Evolutionary conservation across 2,797 vertebrate genomes (phyloP).

Genomic region (Gobio occitaniae): DNA sequence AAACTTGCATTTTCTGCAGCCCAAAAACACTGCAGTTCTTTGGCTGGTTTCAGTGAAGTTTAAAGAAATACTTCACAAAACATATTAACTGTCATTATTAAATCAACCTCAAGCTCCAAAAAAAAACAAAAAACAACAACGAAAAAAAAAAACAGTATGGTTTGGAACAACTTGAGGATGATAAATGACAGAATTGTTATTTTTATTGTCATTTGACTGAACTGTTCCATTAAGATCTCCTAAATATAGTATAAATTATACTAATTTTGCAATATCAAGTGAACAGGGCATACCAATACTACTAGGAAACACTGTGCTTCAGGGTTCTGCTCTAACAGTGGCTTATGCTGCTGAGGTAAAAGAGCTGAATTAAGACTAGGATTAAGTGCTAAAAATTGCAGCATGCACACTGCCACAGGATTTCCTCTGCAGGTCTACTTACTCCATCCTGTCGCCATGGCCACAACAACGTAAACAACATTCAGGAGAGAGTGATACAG

Average conservation of each 20-base stretch:
- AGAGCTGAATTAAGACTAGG: slow-evolving; percentile 69
- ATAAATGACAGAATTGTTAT: background rate
- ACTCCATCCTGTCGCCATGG: slow-evolving; percentile 88
- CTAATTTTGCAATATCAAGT: slow-evolving; percentile 12
- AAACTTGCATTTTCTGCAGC: background rate
- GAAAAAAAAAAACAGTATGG: background rate
- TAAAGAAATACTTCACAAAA: slow-evolving; percentile 20
- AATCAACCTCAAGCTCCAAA: background rate
- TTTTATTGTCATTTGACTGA: background rate
- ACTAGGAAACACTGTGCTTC: slow-evolving; percentile 45
- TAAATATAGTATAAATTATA: background rate
- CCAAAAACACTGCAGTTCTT: slow-evolving; percentile 24
- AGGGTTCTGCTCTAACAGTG: slow-evolving; percentile 61
- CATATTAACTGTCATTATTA: background rate
- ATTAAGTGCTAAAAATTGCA: slow-evolving; percentile 70
- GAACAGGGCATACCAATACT: slow-evolving; percentile 1
- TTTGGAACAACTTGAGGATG: background rate
- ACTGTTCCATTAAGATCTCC: background rate
- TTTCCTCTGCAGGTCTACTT: slow-evolving; percentile 84
- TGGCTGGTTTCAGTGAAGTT: slow-evolving; percentile 19
- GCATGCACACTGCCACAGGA: slow-evolving; percentile 87
- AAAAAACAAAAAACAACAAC: background rate
- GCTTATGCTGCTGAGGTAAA: slow-evolving; percentile 51
- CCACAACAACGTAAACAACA: slow-evolving; percentile 67
- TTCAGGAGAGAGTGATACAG: slow-evolving; percentile 72